These are phyloP conservation scores for Neolamprologus ventralis DNA, from an alignment of 2,113 vertebrate genomes.

Conservation along the genomic window DNA sequence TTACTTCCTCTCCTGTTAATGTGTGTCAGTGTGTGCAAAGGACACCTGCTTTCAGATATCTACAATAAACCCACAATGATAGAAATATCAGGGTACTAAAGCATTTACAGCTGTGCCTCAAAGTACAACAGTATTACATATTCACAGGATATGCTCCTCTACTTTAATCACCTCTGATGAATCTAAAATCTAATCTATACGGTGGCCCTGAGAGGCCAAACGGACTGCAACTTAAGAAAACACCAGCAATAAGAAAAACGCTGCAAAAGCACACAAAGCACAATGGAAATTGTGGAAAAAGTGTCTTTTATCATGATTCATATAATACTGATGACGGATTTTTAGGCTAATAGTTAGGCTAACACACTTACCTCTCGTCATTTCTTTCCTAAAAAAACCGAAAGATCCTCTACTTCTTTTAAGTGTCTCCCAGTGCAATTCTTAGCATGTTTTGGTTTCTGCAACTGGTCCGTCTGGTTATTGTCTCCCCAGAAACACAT, in stretches of 20 bases:
- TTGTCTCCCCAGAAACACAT: neutral
- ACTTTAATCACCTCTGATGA: neutral
- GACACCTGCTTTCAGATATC: neutral
- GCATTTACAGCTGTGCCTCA: neutral
- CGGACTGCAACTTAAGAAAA: neutral
- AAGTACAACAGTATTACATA: neutral
- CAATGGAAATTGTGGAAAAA: too few relatives aligned
- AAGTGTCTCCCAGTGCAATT: neutral
- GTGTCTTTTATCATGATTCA: neutral
- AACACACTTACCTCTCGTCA: neutral
- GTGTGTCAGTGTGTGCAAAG: neutral
- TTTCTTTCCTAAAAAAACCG: neutral
- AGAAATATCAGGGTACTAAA: neutral
- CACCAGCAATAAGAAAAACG: neutral
- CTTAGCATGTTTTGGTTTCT: neutral
- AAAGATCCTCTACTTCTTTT: neutral
- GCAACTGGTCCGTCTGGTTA: neutral
- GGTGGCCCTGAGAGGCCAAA: neutral
- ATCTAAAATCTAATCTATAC: neutral
- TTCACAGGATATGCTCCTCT: neutral
- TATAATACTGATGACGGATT: neutral
- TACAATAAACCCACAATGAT: neutral
- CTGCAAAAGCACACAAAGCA: neutral
- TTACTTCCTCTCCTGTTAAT: neutral
- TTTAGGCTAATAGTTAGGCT: neutral